Conservation (phyloP, 1,140 invertebrate genomes). For the Lordiphosa collinella region DNA sequence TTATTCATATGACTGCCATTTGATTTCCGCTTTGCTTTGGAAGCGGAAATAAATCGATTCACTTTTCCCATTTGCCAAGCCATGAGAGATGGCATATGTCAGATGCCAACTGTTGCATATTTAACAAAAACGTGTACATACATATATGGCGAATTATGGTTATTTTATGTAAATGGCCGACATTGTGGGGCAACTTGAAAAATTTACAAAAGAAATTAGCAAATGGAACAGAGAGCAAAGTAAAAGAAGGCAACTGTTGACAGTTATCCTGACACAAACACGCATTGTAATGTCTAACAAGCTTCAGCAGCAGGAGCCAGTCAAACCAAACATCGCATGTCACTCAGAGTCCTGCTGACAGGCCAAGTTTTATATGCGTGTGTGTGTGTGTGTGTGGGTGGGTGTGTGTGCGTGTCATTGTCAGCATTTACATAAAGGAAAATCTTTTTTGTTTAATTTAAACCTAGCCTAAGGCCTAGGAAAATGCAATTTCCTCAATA, state of each 20-base stretch:
- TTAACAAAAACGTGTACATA: background rate
- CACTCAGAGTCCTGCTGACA: slow-evolving; percentile 53
- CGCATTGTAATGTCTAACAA: slow-evolving; percentile 77
- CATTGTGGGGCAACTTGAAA: slow-evolving; percentile 42
- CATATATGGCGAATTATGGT: slow-evolving; percentile 32
- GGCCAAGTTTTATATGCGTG: slow-evolving; percentile 5
- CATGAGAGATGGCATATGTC: slow-evolving; percentile 12
- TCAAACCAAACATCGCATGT: slow-evolving; percentile 43
- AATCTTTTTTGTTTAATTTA: slow-evolving; percentile 13
- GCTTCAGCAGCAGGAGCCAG: slow-evolving; percentile 45
- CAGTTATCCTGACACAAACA: slow-evolving; percentile 77
- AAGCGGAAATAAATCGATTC: slow-evolving; percentile 46
- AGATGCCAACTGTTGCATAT: slow-evolving; percentile 57
- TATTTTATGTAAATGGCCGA: slow-evolving; percentile 63
- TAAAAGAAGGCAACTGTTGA: slow-evolving; percentile 53
- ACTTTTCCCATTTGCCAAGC: slow-evolving; percentile 32
- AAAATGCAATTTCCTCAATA: slow-evolving; percentile 33
- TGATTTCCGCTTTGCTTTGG: slow-evolving; percentile 42
- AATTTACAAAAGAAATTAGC: slow-evolving; percentile 73
- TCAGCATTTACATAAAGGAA: slow-evolving; percentile 44
- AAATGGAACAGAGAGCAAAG: slow-evolving; percentile 33
- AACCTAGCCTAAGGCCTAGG: slow-evolving; percentile 9
- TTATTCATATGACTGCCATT: slow-evolving; percentile 39
- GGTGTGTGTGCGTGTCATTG: slow-evolving; percentile 6
- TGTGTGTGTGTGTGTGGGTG: slow-evolving; percentile 8